A percentile compares a stretch with the other conserved stretches of the same genome.
phyloP scores from a whole-genome alignment of 2,888 invertebrate genomes.

The Bembecia ichneumoniformis region DNA sequence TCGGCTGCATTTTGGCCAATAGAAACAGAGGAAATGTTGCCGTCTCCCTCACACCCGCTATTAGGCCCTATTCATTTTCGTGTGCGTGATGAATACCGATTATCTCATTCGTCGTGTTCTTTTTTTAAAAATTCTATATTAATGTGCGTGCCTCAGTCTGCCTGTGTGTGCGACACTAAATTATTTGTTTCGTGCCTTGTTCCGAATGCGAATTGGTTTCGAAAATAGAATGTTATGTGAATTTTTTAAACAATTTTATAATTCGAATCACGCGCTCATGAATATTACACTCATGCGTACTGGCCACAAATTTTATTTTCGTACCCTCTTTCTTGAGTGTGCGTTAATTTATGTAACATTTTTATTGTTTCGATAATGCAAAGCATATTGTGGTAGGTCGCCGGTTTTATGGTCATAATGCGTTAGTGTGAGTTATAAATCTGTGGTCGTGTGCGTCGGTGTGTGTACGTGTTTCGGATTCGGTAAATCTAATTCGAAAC shows the following conservation, averaged over 20 bases:
- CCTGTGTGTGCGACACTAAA: slow-evolving; percentile 51
- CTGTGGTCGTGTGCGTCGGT: slow-evolving; percentile 19
- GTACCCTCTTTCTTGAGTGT: slow-evolving; percentile 4
- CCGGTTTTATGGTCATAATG: slow-evolving; percentile 20
- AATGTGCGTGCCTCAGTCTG: slow-evolving; percentile 30
- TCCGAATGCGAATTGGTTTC: slow-evolving; percentile 47
- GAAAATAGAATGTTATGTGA: slow-evolving; percentile 42
- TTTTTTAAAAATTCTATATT: slow-evolving; percentile 52
- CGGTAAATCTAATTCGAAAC: slow-evolving; percentile 49
- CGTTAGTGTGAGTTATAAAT: not conserved
- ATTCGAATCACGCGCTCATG: slow-evolving; percentile 20
- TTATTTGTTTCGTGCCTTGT: slow-evolving; percentile 42
- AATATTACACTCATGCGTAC: slow-evolving; percentile 11
- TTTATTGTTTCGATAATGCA: slow-evolving; percentile 16
- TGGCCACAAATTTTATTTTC: slow-evolving; percentile 19
- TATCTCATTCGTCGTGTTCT: slow-evolving; percentile 51
- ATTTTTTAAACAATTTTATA: slow-evolving; percentile 37
- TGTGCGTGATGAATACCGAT: slow-evolving; percentile 66
- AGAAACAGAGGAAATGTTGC: slow-evolving; percentile 45
- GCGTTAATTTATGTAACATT: slow-evolving; percentile 25
- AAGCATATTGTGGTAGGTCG: slow-evolving; percentile 48
- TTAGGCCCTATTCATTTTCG: slow-evolving; percentile 47
- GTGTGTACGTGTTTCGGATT: slow-evolving; percentile 43
- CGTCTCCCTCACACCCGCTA: slow-evolving; percentile 38
- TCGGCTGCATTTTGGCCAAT: slow-evolving; percentile 65